These are phyloP conservation scores for Aegotheles bennettii DNA, from an alignment of 2,113 vertebrate species.

Conservation along the genomic window DNA sequence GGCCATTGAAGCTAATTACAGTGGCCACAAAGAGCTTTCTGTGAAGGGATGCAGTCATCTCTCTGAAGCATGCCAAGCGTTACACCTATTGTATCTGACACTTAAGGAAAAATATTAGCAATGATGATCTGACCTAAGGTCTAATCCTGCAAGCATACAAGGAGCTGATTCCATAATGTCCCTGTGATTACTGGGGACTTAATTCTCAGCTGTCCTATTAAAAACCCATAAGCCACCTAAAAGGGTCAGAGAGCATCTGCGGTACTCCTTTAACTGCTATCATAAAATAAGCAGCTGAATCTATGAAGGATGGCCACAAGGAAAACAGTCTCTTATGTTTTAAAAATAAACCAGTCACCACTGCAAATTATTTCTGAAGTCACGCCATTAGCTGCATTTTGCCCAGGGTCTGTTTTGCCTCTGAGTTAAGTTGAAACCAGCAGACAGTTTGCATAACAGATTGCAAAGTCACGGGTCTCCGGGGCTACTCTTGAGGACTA, in stretches of 20 bases:
- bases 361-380: not conserved
- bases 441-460: not conserved
- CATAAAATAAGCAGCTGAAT: slow-evolving; percentile 29
- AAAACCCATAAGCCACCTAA: slow-evolving; percentile 54
- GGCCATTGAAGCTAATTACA: not conserved
- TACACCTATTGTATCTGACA: not conserved
- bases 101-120: not conserved
- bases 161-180: not conserved
- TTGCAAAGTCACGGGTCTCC: not conserved
- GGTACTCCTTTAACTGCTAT: slow-evolving; percentile 25
- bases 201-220: slow-evolving; percentile 56
- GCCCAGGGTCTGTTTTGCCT: not conserved
- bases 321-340: not conserved
- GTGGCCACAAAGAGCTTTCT: not conserved
- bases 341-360: not conserved
- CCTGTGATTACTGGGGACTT: not conserved
- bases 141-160: not conserved
- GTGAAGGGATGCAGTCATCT: not conserved
- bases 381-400: not conserved
- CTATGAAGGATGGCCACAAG: not conserved
- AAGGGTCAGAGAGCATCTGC: slow-evolving; percentile 27
- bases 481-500: not conserved
- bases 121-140: slow-evolving; percentile 11
- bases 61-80: not conserved
- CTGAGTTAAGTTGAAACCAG: not conserved